These are phyloP conservation scores for Pangasius macronema DNA, from an alignment of 2,797 vertebrate genomes.

Conservation along the genomic window DNA sequence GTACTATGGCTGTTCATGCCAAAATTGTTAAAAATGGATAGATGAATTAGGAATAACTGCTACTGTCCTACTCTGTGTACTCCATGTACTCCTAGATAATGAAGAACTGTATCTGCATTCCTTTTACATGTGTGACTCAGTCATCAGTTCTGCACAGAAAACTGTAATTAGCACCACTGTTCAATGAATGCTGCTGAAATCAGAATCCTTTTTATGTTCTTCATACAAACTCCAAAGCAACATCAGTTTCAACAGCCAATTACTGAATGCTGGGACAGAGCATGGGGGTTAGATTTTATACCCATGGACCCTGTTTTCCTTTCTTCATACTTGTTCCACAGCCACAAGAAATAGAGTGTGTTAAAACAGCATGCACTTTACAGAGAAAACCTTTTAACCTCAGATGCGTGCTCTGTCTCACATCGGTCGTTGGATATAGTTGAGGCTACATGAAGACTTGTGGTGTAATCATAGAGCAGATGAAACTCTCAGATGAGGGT, in stretches of 20 bases:
- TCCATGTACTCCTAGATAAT: not conserved
- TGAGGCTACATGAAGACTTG: not conserved
- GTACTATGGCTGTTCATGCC: not conserved
- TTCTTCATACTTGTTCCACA: constrained; percentile 18
- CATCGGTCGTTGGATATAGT: not conserved
- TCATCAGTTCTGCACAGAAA: not conserved
- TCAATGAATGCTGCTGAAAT: not conserved
- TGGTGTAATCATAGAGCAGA: not conserved
- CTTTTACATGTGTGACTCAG: not conserved
- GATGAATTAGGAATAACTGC: not conserved
- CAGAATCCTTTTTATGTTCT: not conserved
- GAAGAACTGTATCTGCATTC: not conserved
- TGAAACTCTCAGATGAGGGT: not conserved
- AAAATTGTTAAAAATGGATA: not conserved
- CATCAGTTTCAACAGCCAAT: not conserved
- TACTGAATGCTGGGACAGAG: not conserved
- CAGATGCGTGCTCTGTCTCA: constrained; percentile 22
- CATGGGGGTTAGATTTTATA: not conserved
- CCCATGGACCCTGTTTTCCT: not conserved
- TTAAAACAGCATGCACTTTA: constrained; percentile 35
- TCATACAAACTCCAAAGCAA: constrained; percentile 6
- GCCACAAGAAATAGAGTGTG: constrained; percentile 18
- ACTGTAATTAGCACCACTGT: not conserved
- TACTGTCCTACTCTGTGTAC: not conserved
- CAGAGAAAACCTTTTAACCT: constrained; percentile 19